Percentiles rank a stretch among this genome's conserved stretches.
Evolutionary conservation across 1,140 invertebrate genomes (phyloP).

Genomic region (Polypedilum pembai): DNA sequence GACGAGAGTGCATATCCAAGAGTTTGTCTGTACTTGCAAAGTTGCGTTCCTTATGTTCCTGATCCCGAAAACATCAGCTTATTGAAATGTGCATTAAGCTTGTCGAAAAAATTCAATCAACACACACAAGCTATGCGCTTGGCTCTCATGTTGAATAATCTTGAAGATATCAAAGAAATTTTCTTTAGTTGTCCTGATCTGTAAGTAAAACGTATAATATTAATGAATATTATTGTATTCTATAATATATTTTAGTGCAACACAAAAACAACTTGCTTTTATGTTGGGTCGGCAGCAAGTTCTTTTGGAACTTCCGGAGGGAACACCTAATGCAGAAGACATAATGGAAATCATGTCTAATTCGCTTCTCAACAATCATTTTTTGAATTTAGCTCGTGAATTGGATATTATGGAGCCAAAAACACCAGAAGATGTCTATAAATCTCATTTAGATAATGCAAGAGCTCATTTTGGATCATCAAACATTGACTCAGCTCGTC

Average conservation of each 20-base stretch:
- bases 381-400: constrained; percentile 91
- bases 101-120: constrained; percentile 90
- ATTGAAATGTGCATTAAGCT: constrained; percentile 73
- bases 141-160: constrained; percentile 92
- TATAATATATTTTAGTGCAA: constrained; percentile 40
- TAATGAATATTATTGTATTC: constrained; percentile 35
- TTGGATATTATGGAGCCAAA: constrained; percentile 99
- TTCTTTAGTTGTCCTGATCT: constrained; percentile 78
- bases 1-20: constrained; percentile 87
- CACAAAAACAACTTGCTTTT: constrained; percentile 87
- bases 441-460: constrained; percentile 91
- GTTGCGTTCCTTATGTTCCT: constrained; percentile 95
- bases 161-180: constrained; percentile 73
- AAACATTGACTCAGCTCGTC: constrained; percentile 87
- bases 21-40: constrained; percentile 90
- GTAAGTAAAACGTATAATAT: constrained; percentile 52
- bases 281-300: constrained; percentile 97
- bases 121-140: constrained; percentile 88
- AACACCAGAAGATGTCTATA: constrained; percentile 98
- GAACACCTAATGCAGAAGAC: constrained; percentile 59
- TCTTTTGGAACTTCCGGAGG: constrained; percentile 65
- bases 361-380: constrained; percentile 92
- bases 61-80: constrained; percentile 93
- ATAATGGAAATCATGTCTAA: constrained; percentile 95
- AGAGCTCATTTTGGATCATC: constrained; percentile 75